Conservation (phyloP, 1,140 invertebrate genomes). For the Solen grandis region DNA sequence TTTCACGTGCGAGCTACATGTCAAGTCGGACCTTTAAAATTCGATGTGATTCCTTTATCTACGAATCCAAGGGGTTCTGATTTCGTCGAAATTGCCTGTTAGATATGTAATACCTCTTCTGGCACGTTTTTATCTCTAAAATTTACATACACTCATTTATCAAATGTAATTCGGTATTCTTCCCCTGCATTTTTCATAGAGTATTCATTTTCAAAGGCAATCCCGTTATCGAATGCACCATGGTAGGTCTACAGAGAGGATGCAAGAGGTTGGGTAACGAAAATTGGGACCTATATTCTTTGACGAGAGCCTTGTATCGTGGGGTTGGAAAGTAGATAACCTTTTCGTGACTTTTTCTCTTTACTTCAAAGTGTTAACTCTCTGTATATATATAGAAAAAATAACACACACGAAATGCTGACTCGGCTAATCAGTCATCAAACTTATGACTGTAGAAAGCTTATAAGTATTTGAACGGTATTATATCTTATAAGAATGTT, state of each 20-base stretch:
- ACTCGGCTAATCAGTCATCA: too few species aligned
- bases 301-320: too few species aligned
- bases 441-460: too few species aligned
- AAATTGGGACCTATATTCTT: too few species aligned
- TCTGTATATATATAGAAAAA: too few species aligned
- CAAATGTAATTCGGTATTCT: conserved; percentile 49
- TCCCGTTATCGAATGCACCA: conserved; percentile 25
- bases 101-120: conserved; percentile 19
- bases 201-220: conserved; percentile 23
- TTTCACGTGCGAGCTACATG: conserved; percentile 11
- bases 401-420: too few species aligned
- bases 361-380: too few species aligned
- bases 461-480: too few species aligned
- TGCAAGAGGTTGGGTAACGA: conserved; percentile 31
- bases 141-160: conserved; percentile 54
- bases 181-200: conserved; percentile 5
- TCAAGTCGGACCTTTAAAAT: conserved; percentile 3
- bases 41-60: conserved; percentile 8
- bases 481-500: too few species aligned
- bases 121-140: conserved; percentile 37
- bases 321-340: too few species aligned
- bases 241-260: conserved; percentile 35
- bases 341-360: too few species aligned
- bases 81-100: conserved; percentile 22
- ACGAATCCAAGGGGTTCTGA: background rate